A percentile compares a stretch with the other conserved stretches of the same genome.
These are phyloP conservation scores for Ceraclea dissimilis DNA, from an alignment of 2,888 invertebrate species.

Conservation along the genomic window DNA sequence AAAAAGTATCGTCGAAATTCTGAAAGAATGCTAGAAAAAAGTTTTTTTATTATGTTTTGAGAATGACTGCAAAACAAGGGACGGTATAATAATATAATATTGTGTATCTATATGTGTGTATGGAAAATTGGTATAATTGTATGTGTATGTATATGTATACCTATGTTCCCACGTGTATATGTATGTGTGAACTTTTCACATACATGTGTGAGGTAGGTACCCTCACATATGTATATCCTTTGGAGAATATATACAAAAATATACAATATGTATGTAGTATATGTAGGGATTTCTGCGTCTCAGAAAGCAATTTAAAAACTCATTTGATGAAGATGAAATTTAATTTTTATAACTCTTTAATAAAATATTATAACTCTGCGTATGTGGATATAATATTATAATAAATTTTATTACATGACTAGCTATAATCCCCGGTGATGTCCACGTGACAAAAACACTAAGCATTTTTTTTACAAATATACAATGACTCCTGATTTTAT, in stretches of 20 bases:
- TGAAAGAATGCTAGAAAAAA: too few species aligned
- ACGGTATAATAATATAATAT: too few species aligned
- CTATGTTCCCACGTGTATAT: neutral
- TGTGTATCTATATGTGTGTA: neutral
- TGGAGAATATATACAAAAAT: neutral
- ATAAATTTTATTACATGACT: too few species aligned
- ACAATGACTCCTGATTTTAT: too few species aligned
- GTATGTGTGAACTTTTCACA: slow-evolving; percentile 18
- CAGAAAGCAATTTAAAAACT: neutral
- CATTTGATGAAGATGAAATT: neutral
- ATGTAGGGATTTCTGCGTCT: neutral
- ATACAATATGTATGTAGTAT: neutral
- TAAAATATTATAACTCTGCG: neutral
- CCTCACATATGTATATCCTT: neutral
- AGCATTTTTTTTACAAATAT: too few species aligned
- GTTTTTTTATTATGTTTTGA: too few species aligned
- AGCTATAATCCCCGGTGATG: too few species aligned
- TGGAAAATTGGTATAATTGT: slow-evolving; percentile 9
- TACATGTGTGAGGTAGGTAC: neutral
- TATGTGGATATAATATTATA: too few species aligned
- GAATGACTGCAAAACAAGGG: too few species aligned
- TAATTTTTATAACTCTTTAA: neutral
- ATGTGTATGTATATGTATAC: neutral
- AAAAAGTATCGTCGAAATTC: too few species aligned
- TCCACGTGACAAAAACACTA: too few species aligned